Percentiles rank a stretch among this genome's conserved stretches.
Evolutionary conservation across 2,113 vertebrate genomes (phyloP).

Genomic region (Nannobrachium achirus): DNA sequence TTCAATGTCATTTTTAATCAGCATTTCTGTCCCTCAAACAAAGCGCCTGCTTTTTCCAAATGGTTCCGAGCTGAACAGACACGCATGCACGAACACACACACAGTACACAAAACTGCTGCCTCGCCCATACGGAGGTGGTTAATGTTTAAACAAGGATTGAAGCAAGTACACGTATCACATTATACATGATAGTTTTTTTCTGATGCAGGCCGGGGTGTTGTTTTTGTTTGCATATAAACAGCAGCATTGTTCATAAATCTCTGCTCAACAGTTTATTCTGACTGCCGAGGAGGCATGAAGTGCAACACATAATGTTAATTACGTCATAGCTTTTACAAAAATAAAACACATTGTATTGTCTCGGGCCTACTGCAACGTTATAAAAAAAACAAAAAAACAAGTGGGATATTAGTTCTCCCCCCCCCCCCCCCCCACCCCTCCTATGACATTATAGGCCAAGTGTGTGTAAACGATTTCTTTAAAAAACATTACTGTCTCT

Average conservation of each 20-base stretch:
- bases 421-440: too few species aligned
- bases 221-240: background rate
- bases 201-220: background rate
- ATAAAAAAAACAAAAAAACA: too few species aligned
- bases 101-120: background rate
- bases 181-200: background rate
- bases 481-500: too few species aligned
- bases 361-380: background rate
- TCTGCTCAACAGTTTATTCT: background rate
- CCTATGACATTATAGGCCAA: background rate
- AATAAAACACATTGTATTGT: background rate
- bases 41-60: constrained; percentile 61
- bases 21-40: background rate
- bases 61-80: constrained; percentile 48
- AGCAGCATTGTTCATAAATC: background rate
- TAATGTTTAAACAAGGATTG: too few species aligned
- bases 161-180: too few species aligned
- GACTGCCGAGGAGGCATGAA: background rate
- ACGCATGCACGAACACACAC: background rate
- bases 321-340: too few species aligned
- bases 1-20: background rate
- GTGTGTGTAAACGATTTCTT: too few species aligned
- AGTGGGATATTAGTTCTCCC: background rate
- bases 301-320: background rate
- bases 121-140: background rate